Evolutionary conservation across 2,797 vertebrate species (phyloP).

Genomic region (Hylomyscus alleni): DNA sequence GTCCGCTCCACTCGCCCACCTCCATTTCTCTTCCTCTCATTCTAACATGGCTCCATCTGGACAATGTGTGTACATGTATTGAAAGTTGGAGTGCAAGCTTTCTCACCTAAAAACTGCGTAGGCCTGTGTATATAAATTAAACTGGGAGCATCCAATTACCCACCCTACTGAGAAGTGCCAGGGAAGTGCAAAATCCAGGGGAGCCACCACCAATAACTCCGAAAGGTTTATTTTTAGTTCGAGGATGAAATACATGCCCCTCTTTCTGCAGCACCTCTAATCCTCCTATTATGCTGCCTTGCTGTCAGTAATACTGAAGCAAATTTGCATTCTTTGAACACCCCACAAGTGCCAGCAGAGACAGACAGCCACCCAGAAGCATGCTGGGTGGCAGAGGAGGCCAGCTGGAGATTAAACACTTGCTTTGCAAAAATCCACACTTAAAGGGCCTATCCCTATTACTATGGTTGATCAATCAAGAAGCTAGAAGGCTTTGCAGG

Average conservation of each 20-base stretch:
- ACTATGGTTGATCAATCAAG: not conserved
- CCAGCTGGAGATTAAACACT: conserved; percentile 53
- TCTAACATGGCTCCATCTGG: not conserved
- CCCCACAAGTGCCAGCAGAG: conserved; percentile 10
- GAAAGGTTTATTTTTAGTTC: conserved; percentile 65
- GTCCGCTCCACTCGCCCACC: not conserved
- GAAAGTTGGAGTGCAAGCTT: conserved; percentile 47
- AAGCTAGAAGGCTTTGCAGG: not conserved
- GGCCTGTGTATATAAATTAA: conserved; percentile 58
- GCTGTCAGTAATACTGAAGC: not conserved
- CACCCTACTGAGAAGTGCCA: conserved; percentile 32
- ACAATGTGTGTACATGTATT: not conserved
- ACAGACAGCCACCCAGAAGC: not conserved
- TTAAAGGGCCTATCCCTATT: not conserved
- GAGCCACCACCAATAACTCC: conserved; percentile 35
- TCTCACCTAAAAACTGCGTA: conserved; percentile 32
- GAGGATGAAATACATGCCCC: conserved; percentile 16
- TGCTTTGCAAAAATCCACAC: not conserved
- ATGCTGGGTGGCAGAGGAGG: conserved; percentile 34
- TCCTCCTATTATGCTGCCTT: conserved; percentile 37
- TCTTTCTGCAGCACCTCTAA: conserved; percentile 9
- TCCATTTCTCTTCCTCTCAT: not conserved
- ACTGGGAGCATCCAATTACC: conserved; percentile 58
- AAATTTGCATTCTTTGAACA: conserved; percentile 58
- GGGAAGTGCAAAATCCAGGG: conserved; percentile 56